Percentiles rank a stretch among this genome's conserved stretches.
phyloP scores from a whole-genome alignment of 2,797 vertebrate species.

The Acanthopagrus latus region DNA sequence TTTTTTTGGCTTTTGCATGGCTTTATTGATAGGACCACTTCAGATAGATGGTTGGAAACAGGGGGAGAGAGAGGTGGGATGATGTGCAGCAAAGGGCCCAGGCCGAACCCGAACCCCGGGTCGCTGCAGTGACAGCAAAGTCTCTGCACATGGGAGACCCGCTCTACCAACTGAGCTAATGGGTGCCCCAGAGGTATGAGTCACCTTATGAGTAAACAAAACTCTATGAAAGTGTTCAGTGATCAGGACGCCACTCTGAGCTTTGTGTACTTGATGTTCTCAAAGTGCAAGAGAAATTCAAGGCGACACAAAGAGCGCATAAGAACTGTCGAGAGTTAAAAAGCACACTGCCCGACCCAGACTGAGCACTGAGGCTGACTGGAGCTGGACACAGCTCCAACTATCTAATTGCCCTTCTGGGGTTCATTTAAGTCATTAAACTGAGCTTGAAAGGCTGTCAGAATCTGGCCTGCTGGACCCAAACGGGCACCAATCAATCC shows the following conservation, averaged over 20 bases:
- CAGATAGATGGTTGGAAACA: no score
- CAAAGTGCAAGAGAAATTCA: no score
- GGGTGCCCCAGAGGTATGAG: no score
- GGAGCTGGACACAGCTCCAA: constrained; percentile 6
- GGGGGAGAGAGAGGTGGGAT: no score
- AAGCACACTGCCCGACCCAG: background rate
- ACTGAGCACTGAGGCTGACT: background rate
- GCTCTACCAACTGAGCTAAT: no score
- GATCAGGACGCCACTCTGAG: background rate
- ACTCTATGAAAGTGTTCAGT: background rate
- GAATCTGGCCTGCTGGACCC: background rate
- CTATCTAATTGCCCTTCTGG: background rate
- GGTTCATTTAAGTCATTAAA: background rate
- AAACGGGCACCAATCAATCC: background rate
- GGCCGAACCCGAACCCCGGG: no score
- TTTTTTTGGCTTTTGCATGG: no score
- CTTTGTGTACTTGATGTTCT: background rate
- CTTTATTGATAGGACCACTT: no score
- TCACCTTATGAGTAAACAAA: background rate
- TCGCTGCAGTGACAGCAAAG: no score
- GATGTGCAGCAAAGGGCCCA: no score
- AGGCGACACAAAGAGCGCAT: background rate
- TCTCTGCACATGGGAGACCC: no score
- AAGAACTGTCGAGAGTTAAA: background rate
- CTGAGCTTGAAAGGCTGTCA: background rate